phyloP scores from a whole-genome alignment of 2,113 vertebrate genomes.

The Salvelinus fontinalis region DNA sequence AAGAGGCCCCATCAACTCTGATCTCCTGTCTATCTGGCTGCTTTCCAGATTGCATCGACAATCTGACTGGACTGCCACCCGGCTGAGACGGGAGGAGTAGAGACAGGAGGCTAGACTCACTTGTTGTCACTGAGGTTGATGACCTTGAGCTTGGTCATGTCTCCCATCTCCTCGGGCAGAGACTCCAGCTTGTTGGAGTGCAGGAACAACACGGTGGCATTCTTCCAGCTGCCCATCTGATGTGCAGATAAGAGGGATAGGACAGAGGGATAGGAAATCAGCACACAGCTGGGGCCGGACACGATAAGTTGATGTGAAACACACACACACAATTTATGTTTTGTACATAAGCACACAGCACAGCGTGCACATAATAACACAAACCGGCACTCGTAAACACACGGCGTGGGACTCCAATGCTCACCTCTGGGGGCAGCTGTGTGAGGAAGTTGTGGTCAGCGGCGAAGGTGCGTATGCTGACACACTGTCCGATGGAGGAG shows the following conservation, averaged over 20 bases:
- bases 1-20: too few relatives aligned
- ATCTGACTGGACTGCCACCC: too few relatives aligned
- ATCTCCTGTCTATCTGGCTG: too few relatives aligned
- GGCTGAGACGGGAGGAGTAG: background rate
- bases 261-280: background rate
- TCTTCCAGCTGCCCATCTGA: constrained; percentile 93
- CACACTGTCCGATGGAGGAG: constrained; percentile 86
- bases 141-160: constrained; percentile 96
- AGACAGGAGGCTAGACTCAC: constrained; percentile 72
- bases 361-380: background rate
- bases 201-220: constrained; percentile 90
- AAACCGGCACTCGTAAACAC: background rate
- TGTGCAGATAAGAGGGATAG: background rate
- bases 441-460: constrained; percentile 96
- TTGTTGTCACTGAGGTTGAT: constrained; percentile 97
- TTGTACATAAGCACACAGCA: background rate
- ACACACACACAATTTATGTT: background rate
- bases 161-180: constrained; percentile 96
- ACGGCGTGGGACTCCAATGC: background rate
- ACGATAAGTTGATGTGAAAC: background rate
- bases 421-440: constrained; percentile 90
- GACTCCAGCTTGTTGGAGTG: constrained; percentile 97
- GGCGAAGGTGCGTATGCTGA: constrained; percentile 89
- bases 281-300: background rate
- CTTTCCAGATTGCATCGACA: too few relatives aligned